These are phyloP conservation scores for Felis chaus DNA, from an alignment of 2,113 vertebrate genomes.

Conservation along the genomic window DNA sequence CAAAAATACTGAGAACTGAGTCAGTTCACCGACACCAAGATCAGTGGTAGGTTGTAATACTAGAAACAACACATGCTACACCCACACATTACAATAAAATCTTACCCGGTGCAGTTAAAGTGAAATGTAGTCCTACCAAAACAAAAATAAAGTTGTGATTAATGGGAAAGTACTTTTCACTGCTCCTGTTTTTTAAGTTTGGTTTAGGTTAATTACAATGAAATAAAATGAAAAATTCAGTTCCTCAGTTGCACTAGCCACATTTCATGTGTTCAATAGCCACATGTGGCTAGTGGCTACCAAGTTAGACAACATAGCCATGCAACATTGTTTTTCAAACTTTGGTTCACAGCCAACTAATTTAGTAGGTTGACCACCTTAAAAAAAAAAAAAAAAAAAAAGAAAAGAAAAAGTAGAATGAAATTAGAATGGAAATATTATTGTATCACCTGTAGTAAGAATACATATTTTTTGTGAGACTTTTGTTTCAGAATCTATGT, in stretches of 20 bases:
- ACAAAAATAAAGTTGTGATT: not conserved
- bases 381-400: not conserved
- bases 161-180: not conserved
- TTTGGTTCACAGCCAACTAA: not conserved
- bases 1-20: not conserved
- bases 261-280: not conserved
- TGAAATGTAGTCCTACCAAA: not conserved
- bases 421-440: not conserved
- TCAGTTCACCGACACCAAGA: not conserved
- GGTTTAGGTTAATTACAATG: conserved; percentile 24
- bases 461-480: not conserved
- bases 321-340: not conserved
- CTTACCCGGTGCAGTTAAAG: not conserved
- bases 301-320: not conserved
- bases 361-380: not conserved
- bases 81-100: rapidly evolving
- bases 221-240: conserved; percentile 12
- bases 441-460: not conserved
- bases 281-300: not conserved
- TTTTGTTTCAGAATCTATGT: not conserved
- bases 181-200: not conserved
- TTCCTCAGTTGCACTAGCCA: not conserved
- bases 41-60: not conserved
- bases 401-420: not conserved
- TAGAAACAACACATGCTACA: not conserved